These are phyloP conservation scores for Eueides isabella DNA, from an alignment of 1,140 invertebrate species.

Conservation along the genomic window DNA sequence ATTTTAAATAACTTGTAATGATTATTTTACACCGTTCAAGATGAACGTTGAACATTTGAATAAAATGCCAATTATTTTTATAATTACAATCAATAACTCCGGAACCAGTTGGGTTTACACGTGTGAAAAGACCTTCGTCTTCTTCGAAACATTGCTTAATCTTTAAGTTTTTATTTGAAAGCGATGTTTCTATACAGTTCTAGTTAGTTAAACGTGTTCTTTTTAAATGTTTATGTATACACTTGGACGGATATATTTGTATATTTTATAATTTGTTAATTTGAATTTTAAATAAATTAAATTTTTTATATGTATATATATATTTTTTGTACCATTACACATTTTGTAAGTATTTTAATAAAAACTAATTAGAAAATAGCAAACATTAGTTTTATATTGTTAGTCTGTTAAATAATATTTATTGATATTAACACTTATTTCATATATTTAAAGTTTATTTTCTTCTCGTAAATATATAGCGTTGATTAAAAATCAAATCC, in stretches of 20 bases:
- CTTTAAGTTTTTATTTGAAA: neutral
- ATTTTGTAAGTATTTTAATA: too few relatives aligned
- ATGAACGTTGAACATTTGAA: neutral
- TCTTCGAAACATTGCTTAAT: neutral
- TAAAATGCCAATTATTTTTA: neutral
- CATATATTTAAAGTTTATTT: too few relatives aligned
- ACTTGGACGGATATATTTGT: neutral
- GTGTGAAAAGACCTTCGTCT: neutral
- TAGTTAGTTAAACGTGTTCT: neutral
- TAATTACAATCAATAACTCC: neutral
- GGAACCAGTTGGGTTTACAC: neutral
- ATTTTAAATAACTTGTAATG: neutral
- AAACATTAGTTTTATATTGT: too few relatives aligned
- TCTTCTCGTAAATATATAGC: neutral
- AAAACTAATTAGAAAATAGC: too few relatives aligned
- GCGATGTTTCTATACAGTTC: neutral
- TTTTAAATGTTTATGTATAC: neutral
- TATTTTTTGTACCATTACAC: too few relatives aligned
- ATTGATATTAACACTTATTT: too few relatives aligned
- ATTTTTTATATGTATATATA: too few relatives aligned
- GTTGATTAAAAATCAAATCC: constrained; percentile 11
- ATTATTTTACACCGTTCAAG: neutral
- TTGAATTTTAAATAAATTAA: neutral
- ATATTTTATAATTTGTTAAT: neutral
- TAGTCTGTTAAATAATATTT: too few relatives aligned